Conservation (phyloP, 2,888 invertebrate species). For the Gordius sp. region DNA sequence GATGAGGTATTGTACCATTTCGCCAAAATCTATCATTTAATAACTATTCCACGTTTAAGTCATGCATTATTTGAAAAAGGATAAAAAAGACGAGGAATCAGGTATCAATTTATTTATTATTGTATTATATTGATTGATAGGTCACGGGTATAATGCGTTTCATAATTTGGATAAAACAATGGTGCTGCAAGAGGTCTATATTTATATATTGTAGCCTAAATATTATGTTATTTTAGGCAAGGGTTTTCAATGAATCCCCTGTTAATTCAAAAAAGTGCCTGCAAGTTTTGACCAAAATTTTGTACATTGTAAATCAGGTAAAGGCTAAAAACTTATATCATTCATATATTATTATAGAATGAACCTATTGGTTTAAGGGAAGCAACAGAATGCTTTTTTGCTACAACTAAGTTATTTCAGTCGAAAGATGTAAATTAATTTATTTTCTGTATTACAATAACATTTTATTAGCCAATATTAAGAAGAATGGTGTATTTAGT, state of each 20-base stretch:
- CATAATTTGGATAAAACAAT: constrained; percentile 77
- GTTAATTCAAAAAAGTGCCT: constrained; percentile 89
- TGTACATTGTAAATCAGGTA: constrained; percentile 74
- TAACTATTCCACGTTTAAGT: too few species aligned
- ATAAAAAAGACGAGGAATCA: constrained; percentile 29
- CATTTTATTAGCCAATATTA: constrained; percentile 37
- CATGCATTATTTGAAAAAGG: constrained; percentile 23
- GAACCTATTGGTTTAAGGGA: constrained; percentile 69
- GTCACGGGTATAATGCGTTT: constrained; percentile 44
- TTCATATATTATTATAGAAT: constrained; percentile 34
- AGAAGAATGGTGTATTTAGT: constrained; percentile 82
- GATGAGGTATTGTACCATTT: too few species aligned
- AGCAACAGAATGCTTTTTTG: constrained; percentile 94
- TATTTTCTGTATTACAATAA: background rate
- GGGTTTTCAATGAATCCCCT: constrained; percentile 87
- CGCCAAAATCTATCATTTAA: too few species aligned
- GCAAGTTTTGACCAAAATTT: constrained; percentile 71
- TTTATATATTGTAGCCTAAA: constrained; percentile 14
- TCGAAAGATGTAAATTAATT: constrained; percentile 47
- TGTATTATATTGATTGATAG: constrained; percentile 9
- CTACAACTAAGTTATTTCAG: constrained; percentile 94
- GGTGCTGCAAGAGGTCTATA: constrained; percentile 54
- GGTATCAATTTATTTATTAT: constrained; percentile 29
- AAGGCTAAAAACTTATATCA: background rate
- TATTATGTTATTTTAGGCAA: constrained; percentile 34